Conservation (phyloP, 2,113 vertebrate genomes). For the Natator depressus region DNA sequence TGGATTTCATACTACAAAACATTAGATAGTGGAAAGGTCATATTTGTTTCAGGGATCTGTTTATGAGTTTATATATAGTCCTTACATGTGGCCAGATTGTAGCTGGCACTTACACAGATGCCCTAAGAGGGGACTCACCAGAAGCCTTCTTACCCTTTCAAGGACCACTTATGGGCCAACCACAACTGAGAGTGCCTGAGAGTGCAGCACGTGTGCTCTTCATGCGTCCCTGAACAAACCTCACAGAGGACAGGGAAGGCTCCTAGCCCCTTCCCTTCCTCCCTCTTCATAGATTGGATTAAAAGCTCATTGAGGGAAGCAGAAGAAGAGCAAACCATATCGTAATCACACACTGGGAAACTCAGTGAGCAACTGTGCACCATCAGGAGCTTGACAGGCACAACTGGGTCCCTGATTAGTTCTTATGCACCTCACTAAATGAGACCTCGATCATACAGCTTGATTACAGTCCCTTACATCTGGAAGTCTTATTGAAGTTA, state of each 20-base stretch:
- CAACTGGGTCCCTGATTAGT: not conserved
- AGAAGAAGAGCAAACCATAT: not conserved
- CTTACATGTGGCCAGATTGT: not conserved
- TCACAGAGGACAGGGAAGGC: not conserved
- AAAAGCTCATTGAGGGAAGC: not conserved
- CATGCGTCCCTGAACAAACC: not conserved
- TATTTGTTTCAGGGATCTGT: not conserved
- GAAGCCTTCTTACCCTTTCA: slow-evolving; percentile 8
- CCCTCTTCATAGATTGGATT: not conserved
- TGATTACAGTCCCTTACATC: not conserved
- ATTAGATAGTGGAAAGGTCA: not conserved
- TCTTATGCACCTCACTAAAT: not conserved
- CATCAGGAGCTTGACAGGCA: not conserved
- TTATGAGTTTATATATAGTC: not conserved
- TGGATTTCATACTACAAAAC: not conserved
- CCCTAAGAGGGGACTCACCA: slow-evolving; percentile 1
- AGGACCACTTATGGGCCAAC: not conserved
- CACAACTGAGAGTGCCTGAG: not conserved
- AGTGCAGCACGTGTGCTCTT: not conserved
- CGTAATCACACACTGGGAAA: not conserved
- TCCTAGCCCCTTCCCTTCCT: not conserved
- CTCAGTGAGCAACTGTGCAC: not conserved
- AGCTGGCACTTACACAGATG: slow-evolving; percentile 8
- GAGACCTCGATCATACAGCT: not conserved
- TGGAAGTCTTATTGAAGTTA: not conserved